Conservation (phyloP, 2,113 vertebrate genomes). For the Setophaga coronata region DNA sequence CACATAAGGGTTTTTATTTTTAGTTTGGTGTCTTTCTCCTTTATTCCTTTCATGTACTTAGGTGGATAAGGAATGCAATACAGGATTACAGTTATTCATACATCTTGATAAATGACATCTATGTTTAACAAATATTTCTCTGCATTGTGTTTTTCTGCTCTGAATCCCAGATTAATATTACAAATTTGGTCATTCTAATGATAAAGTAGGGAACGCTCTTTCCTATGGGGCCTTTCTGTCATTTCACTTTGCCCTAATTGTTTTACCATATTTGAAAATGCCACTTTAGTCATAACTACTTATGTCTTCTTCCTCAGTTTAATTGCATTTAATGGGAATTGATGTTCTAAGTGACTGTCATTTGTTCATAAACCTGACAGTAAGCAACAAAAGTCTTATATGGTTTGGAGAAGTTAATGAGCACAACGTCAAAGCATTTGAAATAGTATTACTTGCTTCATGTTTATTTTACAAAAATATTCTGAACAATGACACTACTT, state of each 20-base stretch:
- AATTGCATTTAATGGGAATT: not conserved
- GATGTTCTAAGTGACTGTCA: not conserved
- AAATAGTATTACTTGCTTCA: not conserved
- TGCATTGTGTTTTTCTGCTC: not conserved
- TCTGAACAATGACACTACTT: not conserved
- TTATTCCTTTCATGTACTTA: not conserved
- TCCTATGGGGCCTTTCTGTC: not conserved
- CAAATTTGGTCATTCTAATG: not conserved
- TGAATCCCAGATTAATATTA: not conserved
- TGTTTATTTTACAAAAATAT: not conserved
- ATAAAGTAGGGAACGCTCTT: not conserved
- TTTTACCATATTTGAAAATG: not conserved
- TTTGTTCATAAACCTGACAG: not conserved
- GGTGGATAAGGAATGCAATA: not conserved
- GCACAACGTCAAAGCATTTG: not conserved
- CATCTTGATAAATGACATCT: not conserved
- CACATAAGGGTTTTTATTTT: not conserved
- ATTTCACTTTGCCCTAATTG: not conserved
- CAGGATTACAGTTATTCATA: not conserved
- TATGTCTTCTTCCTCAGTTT: not conserved
- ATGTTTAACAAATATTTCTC: not conserved
- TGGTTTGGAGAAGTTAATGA: not conserved
- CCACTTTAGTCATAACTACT: not conserved
- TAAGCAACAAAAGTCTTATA: not conserved
- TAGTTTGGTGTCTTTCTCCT: not conserved